These are phyloP conservation scores for Eupithecia vulgata DNA, from an alignment of 2,888 invertebrate genomes.

Conservation along the genomic window DNA sequence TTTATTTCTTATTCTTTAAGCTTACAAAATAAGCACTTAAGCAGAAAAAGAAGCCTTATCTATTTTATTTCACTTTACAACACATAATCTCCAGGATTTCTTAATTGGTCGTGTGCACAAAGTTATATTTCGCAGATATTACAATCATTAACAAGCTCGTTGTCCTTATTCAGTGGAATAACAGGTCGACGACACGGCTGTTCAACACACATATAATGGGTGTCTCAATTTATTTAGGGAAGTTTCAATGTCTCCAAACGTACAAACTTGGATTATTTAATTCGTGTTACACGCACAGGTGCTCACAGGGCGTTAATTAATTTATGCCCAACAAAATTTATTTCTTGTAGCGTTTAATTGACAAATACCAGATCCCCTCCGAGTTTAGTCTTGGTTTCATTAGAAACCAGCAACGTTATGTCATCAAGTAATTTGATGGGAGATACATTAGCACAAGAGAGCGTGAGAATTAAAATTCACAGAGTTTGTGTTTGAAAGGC, in stretches of 20 bases:
- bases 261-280: slow-evolving; percentile 65
- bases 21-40: no score
- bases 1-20: no score
- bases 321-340: slow-evolving; percentile 63
- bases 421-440: slow-evolving; percentile 66
- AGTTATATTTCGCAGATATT: slow-evolving; percentile 32
- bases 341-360: slow-evolving; percentile 63
- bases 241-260: slow-evolving; percentile 58
- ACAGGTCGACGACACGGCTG: slow-evolving; percentile 41
- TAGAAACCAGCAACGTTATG: slow-evolving; percentile 58
- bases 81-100: slow-evolving; percentile 7
- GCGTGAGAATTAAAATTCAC: slow-evolving; percentile 49
- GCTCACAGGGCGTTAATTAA: slow-evolving; percentile 71
- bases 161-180: slow-evolving; percentile 42
- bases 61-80: background rate
- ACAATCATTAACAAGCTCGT: slow-evolving; percentile 40
- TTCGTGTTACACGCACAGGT: slow-evolving; percentile 61
- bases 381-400: slow-evolving; percentile 56
- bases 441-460: slow-evolving; percentile 51
- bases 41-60: background rate
- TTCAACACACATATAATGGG: slow-evolving; percentile 54
- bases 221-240: slow-evolving; percentile 60
- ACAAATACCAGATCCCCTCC: slow-evolving; percentile 61
- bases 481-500: slow-evolving; percentile 38
- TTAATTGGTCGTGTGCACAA: slow-evolving; percentile 13